A percentile compares a stretch with the other conserved stretches of the same genome.
These are phyloP conservation scores for Eulimnadia texana DNA, from an alignment of 1,140 invertebrate species.

Conservation along the genomic window DNA sequence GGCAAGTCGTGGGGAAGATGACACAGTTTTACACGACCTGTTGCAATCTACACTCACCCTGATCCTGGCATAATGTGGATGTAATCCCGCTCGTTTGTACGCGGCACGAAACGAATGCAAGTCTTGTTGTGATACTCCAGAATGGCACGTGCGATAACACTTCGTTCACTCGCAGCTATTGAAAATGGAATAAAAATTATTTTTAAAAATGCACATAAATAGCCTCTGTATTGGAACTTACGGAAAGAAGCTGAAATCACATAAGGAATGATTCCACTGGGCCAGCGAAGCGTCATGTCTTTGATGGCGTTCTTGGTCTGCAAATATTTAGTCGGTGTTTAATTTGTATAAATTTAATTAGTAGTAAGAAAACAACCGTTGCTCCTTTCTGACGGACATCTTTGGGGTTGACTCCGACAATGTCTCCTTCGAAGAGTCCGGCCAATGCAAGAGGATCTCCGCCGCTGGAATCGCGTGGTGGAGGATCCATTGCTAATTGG, in stretches of 20 bases:
- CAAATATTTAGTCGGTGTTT: not conserved
- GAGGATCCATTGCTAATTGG: not conserved
- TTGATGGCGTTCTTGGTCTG: slow-evolving; percentile 24
- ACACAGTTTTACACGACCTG: too few species aligned
- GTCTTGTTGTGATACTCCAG: slow-evolving; percentile 39
- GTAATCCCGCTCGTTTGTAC: slow-evolving; percentile 37
- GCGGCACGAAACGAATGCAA: slow-evolving; percentile 41
- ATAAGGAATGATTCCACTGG: slow-evolving; percentile 28
- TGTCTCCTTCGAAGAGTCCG: slow-evolving; percentile 29
- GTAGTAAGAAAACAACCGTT: not conserved
- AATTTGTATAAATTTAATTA: not conserved
- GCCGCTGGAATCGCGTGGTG: not conserved
- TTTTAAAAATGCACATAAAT: not conserved
- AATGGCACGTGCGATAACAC: slow-evolving; percentile 32
- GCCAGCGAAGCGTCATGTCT: slow-evolving; percentile 24
- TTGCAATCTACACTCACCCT: slow-evolving; percentile 18
- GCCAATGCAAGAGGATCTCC: slow-evolving; percentile 26
- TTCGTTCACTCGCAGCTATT: slow-evolving; percentile 33
- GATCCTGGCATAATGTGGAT: slow-evolving; percentile 27
- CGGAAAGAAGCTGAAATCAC: slow-evolving; percentile 27
- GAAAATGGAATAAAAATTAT: not conserved
- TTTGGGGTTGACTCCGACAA: slow-evolving; percentile 15
- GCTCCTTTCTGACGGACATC: not conserved
- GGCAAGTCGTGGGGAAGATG: too few species aligned
- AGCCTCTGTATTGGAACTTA: slow-evolving; percentile 14